Percentiles rank a stretch among this genome's conserved stretches.
These are phyloP conservation scores for Sporophila hypoxantha DNA, from an alignment of 2,113 vertebrate species.

Conservation along the genomic window DNA sequence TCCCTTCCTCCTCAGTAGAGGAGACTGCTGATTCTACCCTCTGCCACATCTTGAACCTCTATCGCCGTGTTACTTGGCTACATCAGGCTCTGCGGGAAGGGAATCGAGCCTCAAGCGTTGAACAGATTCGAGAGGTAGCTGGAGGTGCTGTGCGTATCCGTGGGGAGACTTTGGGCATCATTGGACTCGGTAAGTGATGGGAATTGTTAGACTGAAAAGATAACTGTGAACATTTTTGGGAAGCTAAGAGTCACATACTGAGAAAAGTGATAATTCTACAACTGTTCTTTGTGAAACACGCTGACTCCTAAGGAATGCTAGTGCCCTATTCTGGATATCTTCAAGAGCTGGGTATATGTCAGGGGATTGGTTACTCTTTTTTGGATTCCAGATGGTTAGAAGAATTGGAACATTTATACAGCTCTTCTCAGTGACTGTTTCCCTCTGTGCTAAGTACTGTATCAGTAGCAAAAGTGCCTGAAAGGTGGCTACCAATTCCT, in stretches of 20 bases:
- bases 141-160: slow-evolving; percentile 88
- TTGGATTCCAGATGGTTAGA: neutral
- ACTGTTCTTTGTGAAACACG: neutral
- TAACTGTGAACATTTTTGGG: neutral
- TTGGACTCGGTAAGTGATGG: slow-evolving; percentile 80
- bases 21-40: slow-evolving; percentile 89
- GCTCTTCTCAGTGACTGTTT: neutral
- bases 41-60: slow-evolving; percentile 88
- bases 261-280: neutral
- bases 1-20: slow-evolving; percentile 85
- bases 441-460: neutral
- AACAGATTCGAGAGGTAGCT: slow-evolving; percentile 88
- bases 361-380: neutral
- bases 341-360: neutral
- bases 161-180: slow-evolving; percentile 87
- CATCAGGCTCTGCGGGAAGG: slow-evolving; percentile 88
- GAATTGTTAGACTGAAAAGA: neutral
- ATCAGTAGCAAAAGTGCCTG: neutral
- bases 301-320: neutral
- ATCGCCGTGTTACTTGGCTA: slow-evolving; percentile 87
- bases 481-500: neutral
- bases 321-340: neutral
- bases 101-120: slow-evolving; percentile 82
- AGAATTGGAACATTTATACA: neutral
- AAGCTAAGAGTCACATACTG: neutral